These are phyloP conservation scores for Plebejus argus DNA, from an alignment of 2,888 invertebrate species.

Conservation along the genomic window DNA sequence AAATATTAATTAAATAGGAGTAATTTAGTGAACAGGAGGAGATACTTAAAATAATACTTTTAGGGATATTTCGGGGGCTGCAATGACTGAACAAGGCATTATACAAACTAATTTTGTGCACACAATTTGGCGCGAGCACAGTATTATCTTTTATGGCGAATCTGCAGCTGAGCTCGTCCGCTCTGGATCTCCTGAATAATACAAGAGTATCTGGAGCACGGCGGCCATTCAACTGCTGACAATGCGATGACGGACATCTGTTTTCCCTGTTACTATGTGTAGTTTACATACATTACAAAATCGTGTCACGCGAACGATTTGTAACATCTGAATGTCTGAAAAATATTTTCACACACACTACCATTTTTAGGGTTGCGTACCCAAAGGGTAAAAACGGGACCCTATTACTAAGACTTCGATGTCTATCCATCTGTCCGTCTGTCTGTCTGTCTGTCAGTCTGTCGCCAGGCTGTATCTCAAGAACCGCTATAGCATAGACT, in stretches of 20 bases:
- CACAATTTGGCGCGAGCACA: conserved; percentile 9
- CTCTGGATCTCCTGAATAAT: conserved; percentile 18
- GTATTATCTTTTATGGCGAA: conserved; percentile 13
- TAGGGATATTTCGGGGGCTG: background rate
- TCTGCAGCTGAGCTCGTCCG: conserved; percentile 12
- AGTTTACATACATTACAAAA: conserved; percentile 13
- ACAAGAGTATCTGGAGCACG: conserved; percentile 18
- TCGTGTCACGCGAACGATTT: background rate
- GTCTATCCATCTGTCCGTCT: too few relatives aligned
- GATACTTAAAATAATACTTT: background rate
- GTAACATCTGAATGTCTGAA: background rate
- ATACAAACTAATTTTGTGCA: background rate
- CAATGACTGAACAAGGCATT: background rate
- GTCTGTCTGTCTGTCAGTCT: too few relatives aligned
- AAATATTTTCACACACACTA: background rate
- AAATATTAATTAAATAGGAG: background rate
- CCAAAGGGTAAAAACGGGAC: too few relatives aligned
- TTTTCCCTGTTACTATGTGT: conserved; percentile 1
- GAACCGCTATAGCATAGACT: too few relatives aligned
- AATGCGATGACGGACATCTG: conserved; percentile 16
- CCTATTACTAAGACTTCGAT: too few relatives aligned
- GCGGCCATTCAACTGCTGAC: conserved; percentile 17
- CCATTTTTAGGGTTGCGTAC: too few relatives aligned
- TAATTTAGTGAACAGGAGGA: background rate
- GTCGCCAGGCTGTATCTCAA: too few relatives aligned